Evolutionary conservation across 2,888 invertebrate genomes (phyloP), one percentile per base, ranked within the genome.

Genomic region (Xiphydria camelus): DNA sequence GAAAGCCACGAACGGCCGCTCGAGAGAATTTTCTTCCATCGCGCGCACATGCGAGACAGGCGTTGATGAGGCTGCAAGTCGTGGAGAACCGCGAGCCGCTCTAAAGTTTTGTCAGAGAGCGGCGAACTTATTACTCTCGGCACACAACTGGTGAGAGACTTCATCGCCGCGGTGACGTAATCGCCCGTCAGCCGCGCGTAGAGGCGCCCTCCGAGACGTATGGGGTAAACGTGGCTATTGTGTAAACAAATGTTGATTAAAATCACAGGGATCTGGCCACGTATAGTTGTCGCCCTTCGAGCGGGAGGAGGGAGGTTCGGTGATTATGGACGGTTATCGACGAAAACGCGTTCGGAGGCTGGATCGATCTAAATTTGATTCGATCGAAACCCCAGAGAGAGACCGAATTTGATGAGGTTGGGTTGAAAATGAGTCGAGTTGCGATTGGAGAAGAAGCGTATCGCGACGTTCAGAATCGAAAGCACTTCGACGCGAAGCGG

Each of bases 161-260:
- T 10, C 4, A 14, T 14, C 29, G 15, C 15, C 29, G 29, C 7
- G n/a, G 29, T 29, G 29, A 29, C 15, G 29, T 5, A 29, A 29
- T 29, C 29, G 3, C 15, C 12, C 29, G n/a, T 14, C 29, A 29
- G 12, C 29, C 15, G 29, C 12, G 29, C 15, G 15, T 5, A 29
- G 29, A 7, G 7, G 6, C 12, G 12, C 12, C 15, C 15, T 29
- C 40, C 26, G 41, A 41, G 21, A 48, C 45, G 45, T 35, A 31
- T 36, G 48, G 45, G 31, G 51, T 46, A 55, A 55, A 55, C 64
- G 52, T 44, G 45, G 53, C 46, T 51, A 60, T 66, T 64, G 65
- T 65, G 67, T 59, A 62, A 66, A 66, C 67, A 54, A 52, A 64
- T 60, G 61, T 60, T 67, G 61, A 67, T 65, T 65, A 62, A 66